These are phyloP conservation scores for Achatina immaculata DNA, from an alignment of 1,140 invertebrate genomes.

Conservation along the genomic window DNA sequence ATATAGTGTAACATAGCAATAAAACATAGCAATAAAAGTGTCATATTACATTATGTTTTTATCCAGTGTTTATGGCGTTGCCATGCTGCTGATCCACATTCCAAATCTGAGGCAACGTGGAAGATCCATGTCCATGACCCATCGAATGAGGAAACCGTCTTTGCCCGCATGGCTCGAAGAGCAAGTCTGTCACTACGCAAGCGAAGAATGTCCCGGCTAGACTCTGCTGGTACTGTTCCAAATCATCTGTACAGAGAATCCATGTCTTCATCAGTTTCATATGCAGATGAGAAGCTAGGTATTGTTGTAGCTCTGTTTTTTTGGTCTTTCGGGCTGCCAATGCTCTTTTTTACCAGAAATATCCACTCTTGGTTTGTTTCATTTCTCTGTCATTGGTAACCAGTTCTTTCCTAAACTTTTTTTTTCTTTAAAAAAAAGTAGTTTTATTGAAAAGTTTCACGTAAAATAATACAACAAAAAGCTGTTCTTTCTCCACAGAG, in stretches of 20 bases:
- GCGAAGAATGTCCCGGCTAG: constrained; percentile 50
- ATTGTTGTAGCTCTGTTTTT: neutral
- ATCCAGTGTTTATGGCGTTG: constrained; percentile 95
- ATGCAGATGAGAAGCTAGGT: constrained; percentile 47
- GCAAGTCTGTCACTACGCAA: constrained; percentile 58
- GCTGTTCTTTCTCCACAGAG: too few species aligned
- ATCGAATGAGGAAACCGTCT: constrained; percentile 48
- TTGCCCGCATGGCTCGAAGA: constrained; percentile 57
- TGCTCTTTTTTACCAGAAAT: constrained; percentile 39
- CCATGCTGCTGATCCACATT: constrained; percentile 79
- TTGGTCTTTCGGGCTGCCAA: constrained; percentile 36
- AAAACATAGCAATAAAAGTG: neutral
- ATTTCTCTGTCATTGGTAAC: neutral
- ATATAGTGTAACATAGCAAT: too few species aligned
- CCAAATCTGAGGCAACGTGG: constrained; percentile 69
- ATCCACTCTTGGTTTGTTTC: neutral
- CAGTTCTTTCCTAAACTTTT: neutral
- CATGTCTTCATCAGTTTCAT: constrained; percentile 47
- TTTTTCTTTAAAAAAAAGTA: constrained; percentile 2
- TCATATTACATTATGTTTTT: neutral
- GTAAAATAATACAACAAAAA: too few species aligned
- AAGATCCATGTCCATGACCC: constrained; percentile 66
- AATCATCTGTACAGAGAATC: constrained; percentile 46
- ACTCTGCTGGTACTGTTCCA: constrained; percentile 34
- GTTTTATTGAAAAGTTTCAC: too few species aligned